Evolutionary conservation across 2,888 invertebrate genomes (phyloP), one percentile per base, ranked within the genome.

Genomic region (Conops quadrifasciatus): DNA sequence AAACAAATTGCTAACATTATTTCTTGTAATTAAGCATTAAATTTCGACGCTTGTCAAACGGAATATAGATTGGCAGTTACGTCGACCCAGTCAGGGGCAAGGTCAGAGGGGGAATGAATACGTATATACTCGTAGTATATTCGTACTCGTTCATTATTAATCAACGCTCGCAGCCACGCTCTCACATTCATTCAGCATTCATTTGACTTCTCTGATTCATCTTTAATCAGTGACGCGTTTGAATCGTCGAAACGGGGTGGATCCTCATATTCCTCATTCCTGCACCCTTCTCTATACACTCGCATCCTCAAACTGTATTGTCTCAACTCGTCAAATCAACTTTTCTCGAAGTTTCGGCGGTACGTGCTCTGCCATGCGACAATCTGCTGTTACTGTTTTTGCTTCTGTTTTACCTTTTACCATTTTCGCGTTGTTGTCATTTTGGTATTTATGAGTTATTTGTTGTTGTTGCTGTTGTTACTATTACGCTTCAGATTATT

Each of bases 1-100:
- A 62, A 72, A 72, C 77, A 77, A 75, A 78, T 77, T 78, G 73
- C 71, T 74, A 75, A 72, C 75, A 75, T 78, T 77, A 77, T 77
- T 75, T 71, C 76, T 74, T 72, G 74, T 75, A 78, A 78, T 77
- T 78, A 77, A 76, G 71, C 71, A 72, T 73, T 71, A 75, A 75
- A 70, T 73, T 71, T 67, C 56, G 49, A 51, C 59, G 36, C 36
- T 36, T 36, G 36, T 36, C 36, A 36, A 36, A 36, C 36, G 9
- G 36, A 36, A 36, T 36, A 36, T 51, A 64, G 24, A 64, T 56
- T 56, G 56, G 21, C 36, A 36, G 59, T 30, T 26, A 30, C 47
- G 51, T 24, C 49, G 51, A 16, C 30, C 19, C 30, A n/a, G 16
- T 15, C 47, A 63, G 7, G n/a, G n/a, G 11, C 5, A 19, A 16